Conservation (phyloP, 2,113 vertebrate species). For the Thunnus thynnus region DNA sequence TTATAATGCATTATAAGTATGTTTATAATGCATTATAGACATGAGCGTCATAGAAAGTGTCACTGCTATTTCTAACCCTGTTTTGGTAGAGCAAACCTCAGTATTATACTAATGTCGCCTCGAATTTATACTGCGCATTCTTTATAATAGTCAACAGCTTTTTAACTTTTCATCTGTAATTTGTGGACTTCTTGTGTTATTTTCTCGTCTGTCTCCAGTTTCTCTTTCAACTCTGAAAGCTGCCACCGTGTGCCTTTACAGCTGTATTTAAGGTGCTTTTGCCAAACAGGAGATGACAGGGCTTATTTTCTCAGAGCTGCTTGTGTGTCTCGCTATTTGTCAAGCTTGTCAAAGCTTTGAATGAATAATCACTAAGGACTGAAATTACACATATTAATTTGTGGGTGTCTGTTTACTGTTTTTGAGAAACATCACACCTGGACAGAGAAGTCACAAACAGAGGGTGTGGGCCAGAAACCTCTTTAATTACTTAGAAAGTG, state of each 20-base stretch:
- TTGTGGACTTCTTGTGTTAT: slow-evolving; percentile 5
- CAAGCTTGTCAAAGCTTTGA: slow-evolving; percentile 57
- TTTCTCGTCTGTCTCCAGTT: slow-evolving; percentile 5
- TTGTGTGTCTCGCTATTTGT: slow-evolving; percentile 57
- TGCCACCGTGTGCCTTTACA: slow-evolving; percentile 9
- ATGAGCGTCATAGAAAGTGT: too few relatives aligned
- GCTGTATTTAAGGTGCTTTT: slow-evolving; percentile 37
- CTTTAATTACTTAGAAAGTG: slow-evolving; percentile 49
- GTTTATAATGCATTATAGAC: too few relatives aligned
- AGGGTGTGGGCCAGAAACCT: slow-evolving; percentile 14
- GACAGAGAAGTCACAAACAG: slow-evolving; percentile 9
- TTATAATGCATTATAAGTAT: too few relatives aligned
- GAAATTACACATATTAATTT: slow-evolving; percentile 39
- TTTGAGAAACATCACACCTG: slow-evolving; percentile 47
- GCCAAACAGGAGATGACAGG: slow-evolving; percentile 38
- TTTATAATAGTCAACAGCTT: background rate
- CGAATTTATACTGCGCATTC: background rate
- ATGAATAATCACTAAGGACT: slow-evolving; percentile 51
- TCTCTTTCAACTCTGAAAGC: slow-evolving; percentile 18
- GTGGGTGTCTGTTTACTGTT: slow-evolving; percentile 32
- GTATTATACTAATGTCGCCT: background rate
- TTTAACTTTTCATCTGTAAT: slow-evolving; percentile 4
- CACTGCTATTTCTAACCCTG: background rate
- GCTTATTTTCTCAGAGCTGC: slow-evolving; percentile 35
- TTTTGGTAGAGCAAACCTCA: background rate